Base-by-base conservation (phyloP, 1,140 invertebrate species). In the Sitodiplosis mosellana region DNA sequence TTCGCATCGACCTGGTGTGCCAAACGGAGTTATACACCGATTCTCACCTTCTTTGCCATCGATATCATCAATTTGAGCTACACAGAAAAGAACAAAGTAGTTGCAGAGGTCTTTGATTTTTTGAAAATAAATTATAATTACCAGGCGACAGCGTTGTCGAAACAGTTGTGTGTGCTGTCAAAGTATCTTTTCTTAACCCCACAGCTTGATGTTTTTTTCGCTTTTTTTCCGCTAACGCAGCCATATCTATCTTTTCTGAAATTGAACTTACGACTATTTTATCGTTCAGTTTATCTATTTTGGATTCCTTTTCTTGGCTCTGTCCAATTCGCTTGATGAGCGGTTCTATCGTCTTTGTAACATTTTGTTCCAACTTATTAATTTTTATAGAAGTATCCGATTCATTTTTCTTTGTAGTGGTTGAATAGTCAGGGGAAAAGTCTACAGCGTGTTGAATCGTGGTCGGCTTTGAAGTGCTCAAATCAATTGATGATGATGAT, bases 11-110 rank as follows among this genome's bases (percentile, higher is more conserved):
- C 89, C 89, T 1, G 69, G 65, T 22, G 72, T 65, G 3, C 83
- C 83, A 51, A 78, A 77, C 0, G 87, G 86, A 0, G 87, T 92
- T 1, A 77, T 87, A 58, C 88, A 92, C 49, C 56, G 49, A 56
- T 65, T 57, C 38, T 64, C 62, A 27, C 54, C 59, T 48, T 64
- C 65, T 56, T 58, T 67, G 38, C 48, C 59, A 0, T 58, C 58
- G 18, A 43, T 21, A 43, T 43, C 41, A 18, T 43, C 41, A 43
- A 21, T 18, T 19, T 43, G 2, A 18, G 41, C 41, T 43, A 21
- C 2, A 43, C 27, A 27, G 3, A 27, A 27, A 27, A 10, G 4
- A 10, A 10, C 3, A 27, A 27, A 27, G 10, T 10, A 27, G 10
- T 27, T n/a, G n/a, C n/a, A n/a, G 10, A 27, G 27, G 10, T 5